Percentiles rank a stretch among this genome's conserved stretches.
Evolutionary conservation across 1,140 invertebrate genomes (phyloP).

Genomic region (Ostrea edulis): DNA sequence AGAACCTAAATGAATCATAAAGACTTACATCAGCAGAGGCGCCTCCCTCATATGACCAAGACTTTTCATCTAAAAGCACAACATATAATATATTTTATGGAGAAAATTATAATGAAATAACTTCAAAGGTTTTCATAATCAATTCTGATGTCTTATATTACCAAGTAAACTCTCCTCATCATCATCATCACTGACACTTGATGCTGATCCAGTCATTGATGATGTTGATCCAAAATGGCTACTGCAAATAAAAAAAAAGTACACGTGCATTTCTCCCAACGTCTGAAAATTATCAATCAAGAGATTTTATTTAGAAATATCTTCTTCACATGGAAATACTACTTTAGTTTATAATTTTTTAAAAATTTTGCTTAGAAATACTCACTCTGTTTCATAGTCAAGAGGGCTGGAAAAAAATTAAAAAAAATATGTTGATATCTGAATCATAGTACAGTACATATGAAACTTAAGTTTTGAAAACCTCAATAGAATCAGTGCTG

Average conservation of each 20-base stretch:
- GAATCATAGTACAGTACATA: background rate
- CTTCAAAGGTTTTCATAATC: background rate
- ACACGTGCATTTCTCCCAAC: background rate
- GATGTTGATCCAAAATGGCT: background rate
- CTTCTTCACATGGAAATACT: too few species aligned
- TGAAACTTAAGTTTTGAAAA: background rate
- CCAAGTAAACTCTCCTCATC: slow-evolving; percentile 8
- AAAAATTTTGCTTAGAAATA: background rate
- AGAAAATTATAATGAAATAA: background rate
- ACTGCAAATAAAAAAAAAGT: background rate
- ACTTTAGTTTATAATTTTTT: background rate
- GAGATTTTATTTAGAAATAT: too few species aligned
- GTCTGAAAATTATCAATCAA: too few species aligned
- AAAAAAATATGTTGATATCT: background rate
- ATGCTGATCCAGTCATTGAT: background rate
- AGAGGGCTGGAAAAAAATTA: slow-evolving; percentile 5
- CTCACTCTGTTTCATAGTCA: slow-evolving; percentile 14
- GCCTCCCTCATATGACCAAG: background rate
- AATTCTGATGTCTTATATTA: background rate
- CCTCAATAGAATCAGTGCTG: too few species aligned
- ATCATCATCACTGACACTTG: background rate
- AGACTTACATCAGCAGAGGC: background rate
- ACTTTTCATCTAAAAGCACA: background rate
- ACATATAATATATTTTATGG: background rate
- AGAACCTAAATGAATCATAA: background rate